phyloP scores from a whole-genome alignment of 2,888 invertebrate species.

The Nomada lathburiana region DNA sequence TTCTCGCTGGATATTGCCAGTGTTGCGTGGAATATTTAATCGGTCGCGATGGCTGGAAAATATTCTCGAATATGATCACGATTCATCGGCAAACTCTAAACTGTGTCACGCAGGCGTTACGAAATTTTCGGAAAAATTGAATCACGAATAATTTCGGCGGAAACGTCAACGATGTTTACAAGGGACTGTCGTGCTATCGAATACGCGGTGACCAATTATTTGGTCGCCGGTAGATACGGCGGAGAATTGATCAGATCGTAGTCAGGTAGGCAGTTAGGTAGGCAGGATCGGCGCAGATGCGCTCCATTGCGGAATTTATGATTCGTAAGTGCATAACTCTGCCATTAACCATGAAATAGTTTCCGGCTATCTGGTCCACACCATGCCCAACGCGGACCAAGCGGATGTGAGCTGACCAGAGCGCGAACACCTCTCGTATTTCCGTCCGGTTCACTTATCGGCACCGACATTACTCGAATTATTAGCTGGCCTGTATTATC shows the following conservation, averaged over 20 bases:
- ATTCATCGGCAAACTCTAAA: no score
- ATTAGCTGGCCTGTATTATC: conserved; percentile 58
- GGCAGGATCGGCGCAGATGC: conserved; percentile 56
- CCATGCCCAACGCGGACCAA: conserved; percentile 61
- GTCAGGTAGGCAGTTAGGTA: conserved; percentile 55
- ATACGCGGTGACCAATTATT: conserved; percentile 51
- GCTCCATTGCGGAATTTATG: conserved; percentile 75
- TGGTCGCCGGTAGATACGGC: conserved; percentile 46
- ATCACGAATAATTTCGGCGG: background rate
- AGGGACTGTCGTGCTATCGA: conserved; percentile 13
- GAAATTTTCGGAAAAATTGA: background rate
- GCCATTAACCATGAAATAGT: conserved; percentile 78
- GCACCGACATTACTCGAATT: conserved; percentile 67
- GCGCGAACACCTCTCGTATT: conserved; percentile 59
- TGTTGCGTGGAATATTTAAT: conserved; percentile 41
- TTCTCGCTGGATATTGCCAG: conserved; percentile 4
- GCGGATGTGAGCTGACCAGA: conserved; percentile 41
- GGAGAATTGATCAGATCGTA: conserved; percentile 61
- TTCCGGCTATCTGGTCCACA: conserved; percentile 72
- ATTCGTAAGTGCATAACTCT: conserved; percentile 78
- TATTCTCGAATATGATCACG: no score
- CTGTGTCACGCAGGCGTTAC: background rate
- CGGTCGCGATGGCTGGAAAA: background rate
- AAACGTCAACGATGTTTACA: conserved; percentile 15
- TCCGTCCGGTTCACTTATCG: conserved; percentile 71